A percentile compares a stretch with the other conserved stretches of the same genome.
phyloP scores from a whole-genome alignment of 2,888 invertebrate species.

The Rotaria magnacalcarata region DNA sequence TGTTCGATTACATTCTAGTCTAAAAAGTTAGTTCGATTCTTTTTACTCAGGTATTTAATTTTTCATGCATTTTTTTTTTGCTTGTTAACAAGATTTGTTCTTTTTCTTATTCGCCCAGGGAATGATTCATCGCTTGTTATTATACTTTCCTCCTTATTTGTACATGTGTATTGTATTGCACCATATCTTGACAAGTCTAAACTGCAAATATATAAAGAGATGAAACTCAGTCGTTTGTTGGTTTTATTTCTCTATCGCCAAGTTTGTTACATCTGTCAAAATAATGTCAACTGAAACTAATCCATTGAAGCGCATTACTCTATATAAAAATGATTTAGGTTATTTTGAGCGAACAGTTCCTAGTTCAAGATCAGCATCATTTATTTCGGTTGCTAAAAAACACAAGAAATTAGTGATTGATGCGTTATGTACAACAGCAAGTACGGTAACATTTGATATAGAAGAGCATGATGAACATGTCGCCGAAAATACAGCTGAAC shows the following conservation, averaged over 20 bases:
- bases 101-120: not conserved
- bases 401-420: slow-evolving; percentile 19
- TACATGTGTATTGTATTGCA: not conserved
- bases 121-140: not conserved
- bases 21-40: too few species aligned
- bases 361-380: not conserved
- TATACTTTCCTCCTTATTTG: too few species aligned
- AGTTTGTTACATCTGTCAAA: too few species aligned
- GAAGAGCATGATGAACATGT: slow-evolving; percentile 6
- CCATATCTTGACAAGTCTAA: not conserved
- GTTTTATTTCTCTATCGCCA: not conserved
- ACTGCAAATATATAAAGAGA: not conserved
- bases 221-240: not conserved
- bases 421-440: not conserved
- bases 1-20: too few species aligned
- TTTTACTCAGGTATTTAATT: too few species aligned
- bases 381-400: not conserved
- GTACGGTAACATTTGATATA: not conserved
- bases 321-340: slow-evolving; percentile 28
- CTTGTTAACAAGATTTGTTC: not conserved
- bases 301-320: not conserved
- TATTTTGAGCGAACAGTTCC: not conserved
- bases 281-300: not conserved
- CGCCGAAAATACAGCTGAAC: not conserved
- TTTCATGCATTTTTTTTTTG: too few species aligned